Evolutionary conservation across 2,113 vertebrate species (phyloP), one percentile per base, ranked within the genome.

Genomic region (Zapornia atra): DNA sequence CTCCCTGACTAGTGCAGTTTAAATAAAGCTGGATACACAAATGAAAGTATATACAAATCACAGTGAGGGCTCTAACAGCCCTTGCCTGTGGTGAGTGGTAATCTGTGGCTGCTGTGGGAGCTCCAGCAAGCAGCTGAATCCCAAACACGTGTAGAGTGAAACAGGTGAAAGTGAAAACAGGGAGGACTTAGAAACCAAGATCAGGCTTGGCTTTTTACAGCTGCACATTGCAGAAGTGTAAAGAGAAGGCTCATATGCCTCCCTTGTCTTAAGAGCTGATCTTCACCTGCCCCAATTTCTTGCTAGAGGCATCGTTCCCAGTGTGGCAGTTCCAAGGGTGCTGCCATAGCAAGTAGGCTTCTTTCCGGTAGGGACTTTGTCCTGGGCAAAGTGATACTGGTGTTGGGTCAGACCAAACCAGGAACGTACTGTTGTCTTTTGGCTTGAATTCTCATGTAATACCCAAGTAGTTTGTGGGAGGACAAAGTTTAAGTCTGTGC

Each of bases 291-390:
- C 40, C 9, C 7, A 10, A 28, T 40, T 44, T 50, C 73, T 46
- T 50, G 33, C 51, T 48, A 3, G 60, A 5, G 18, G 19, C 44
- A 11, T n/a, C 18, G 19, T 20, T 6, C 11, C 10, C 3, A 4
- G 33, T 14, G 26, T 18, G 54, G 40, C 44, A 33, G 65, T n/a
- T 54, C 20, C 0, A 5, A 12, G 33, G 2, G 12, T 4, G 0
- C n/a, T 63, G 56, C 51, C 0, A 0, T 5, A 5, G 9, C 11
- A 13, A 5, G 56, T 3, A 4, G 61, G 12, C 11, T 57, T 36
- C 57, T 33, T 31, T 16, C 33, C 26, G 26, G 36, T 2, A 17
- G 64, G 10, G 29, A 2, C 31, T 51, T 54, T 42, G 26, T 60
- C 61, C 46, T 25, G 28, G 9, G 15, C 69, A 50, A 79, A 40